Evolutionary conservation across 2,888 invertebrate genomes (phyloP), one percentile per base, ranked within the genome.

Genomic region (Diabrotica balteata): DNA sequence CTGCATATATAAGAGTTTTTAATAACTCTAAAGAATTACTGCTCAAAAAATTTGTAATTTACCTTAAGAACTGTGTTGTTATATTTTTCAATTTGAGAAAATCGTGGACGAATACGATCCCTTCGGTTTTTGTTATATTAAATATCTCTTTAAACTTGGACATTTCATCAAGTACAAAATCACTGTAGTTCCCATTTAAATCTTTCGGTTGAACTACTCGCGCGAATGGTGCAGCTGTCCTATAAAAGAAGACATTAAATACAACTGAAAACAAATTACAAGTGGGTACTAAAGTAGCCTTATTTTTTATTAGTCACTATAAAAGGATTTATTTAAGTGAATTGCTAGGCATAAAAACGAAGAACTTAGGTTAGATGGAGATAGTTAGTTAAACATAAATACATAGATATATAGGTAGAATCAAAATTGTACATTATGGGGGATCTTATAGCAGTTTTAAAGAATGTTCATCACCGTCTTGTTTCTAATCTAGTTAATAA

Each of bases 51-150:
- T 17, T 17, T 32, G 32, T 32, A 32, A 32, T 5, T 32, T 72
- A 86, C 86, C 74, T 76, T 57, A 87, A 80, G 51, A 80, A 82
- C 71, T 86, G 81, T 7, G 64, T 43, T 0, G 83, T 75, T 0
- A 86, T 82, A 8, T 76, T 80, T 67, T 82, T 79, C 60, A 90
- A 78, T 1, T 84, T 81, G 3, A 82, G 77, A 7, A 83, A 79
- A 77, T 88, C 84, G 10, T 83, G 80, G 0, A 90, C 87, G 78
- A 86, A 90, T 42, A 90, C 76, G 71, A 90, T 90, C 7, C 90
- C 90, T 49, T 85, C 87, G 0, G 71, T 76, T 9, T 78, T 75
- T 0, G 90, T 90, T 8, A 90, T 82, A 51, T 84, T 85, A 76
- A 89, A 88, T 8, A 86, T 10, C 77, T 79, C 50, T 71, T 68